These are phyloP conservation scores for Podarcis cretensis DNA, from an alignment of 2,113 vertebrate species.

Conservation along the genomic window DNA sequence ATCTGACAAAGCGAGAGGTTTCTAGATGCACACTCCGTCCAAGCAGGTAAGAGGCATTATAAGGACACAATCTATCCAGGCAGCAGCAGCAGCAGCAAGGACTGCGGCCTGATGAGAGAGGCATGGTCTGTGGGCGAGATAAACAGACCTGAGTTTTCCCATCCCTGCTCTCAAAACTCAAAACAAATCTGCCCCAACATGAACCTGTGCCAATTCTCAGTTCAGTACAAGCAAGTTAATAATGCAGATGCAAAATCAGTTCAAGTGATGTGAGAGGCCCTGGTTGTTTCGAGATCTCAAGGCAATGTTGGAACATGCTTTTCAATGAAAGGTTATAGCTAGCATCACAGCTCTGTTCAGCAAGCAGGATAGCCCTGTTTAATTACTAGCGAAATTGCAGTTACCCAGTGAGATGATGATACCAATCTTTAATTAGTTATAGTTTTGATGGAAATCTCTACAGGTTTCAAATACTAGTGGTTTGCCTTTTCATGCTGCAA, in stretches of 20 bases:
- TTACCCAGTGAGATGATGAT: not conserved
- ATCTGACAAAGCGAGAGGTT: not conserved
- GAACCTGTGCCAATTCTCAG: not conserved
- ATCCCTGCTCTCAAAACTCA: not conserved
- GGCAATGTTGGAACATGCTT: not conserved
- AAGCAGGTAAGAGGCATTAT: too few relatives aligned
- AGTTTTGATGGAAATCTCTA: not conserved
- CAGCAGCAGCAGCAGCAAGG: too few relatives aligned
- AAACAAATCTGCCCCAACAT: not conserved
- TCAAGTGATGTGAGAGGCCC: not conserved
- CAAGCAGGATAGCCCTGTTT: not conserved
- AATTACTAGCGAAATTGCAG: accelerated
- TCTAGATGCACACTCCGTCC: too few relatives aligned
- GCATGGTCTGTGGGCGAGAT: too few relatives aligned
- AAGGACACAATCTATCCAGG: too few relatives aligned
- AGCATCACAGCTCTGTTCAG: not conserved
- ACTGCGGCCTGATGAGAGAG: too few relatives aligned
- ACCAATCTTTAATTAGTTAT: not conserved
- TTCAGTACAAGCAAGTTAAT: not conserved
- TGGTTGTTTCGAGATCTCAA: not conserved
- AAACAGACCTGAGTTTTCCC: not conserved
- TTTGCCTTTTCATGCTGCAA: not conserved
- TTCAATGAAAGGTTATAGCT: not conserved
- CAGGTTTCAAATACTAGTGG: not conserved
- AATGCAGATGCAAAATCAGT: not conserved